Conservation (phyloP, 2,888 invertebrate genomes). For the Steinernema scapterisci region DNA sequence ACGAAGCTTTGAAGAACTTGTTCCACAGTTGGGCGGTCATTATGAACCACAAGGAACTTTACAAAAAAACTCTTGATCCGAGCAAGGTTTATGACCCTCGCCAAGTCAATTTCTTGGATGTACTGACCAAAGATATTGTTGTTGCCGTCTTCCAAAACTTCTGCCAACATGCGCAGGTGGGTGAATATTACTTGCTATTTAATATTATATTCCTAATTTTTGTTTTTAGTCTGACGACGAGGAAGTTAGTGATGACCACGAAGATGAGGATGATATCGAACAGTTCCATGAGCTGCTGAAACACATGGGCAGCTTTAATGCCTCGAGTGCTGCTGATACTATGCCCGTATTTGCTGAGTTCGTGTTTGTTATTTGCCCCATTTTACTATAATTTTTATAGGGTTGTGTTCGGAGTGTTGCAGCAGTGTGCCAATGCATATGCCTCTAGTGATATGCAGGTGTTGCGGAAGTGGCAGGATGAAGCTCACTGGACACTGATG, state of each 20-base stretch:
- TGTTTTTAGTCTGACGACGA: slow-evolving; percentile 36
- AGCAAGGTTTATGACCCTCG: background rate
- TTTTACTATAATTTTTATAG: slow-evolving; percentile 5
- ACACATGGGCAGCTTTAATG: slow-evolving; percentile 65
- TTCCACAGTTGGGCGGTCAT: background rate
- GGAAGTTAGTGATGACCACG: slow-evolving; percentile 61
- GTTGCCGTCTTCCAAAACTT: background rate
- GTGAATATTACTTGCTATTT: background rate
- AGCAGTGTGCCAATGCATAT: slow-evolving; percentile 7
- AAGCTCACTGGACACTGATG: slow-evolving; percentile 86
- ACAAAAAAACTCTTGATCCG: background rate
- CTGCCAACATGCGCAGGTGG: background rate
- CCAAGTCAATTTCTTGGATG: background rate
- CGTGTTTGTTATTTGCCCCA: too few relatives aligned
- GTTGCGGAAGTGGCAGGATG: slow-evolving; percentile 79
- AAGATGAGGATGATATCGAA: slow-evolving; percentile 67
- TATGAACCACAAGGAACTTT: background rate
- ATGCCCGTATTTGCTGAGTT: too few relatives aligned
- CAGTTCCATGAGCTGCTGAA: slow-evolving; percentile 69
- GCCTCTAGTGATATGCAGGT: background rate
- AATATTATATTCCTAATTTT: slow-evolving; percentile 65
- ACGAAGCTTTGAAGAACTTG: background rate
- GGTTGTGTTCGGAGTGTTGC: slow-evolving; percentile 29
- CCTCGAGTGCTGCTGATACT: too few relatives aligned
- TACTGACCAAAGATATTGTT: background rate